Base-by-base conservation (phyloP, 2,888 invertebrate genomes). In the Hofmannophila pseudospretella region DNA sequence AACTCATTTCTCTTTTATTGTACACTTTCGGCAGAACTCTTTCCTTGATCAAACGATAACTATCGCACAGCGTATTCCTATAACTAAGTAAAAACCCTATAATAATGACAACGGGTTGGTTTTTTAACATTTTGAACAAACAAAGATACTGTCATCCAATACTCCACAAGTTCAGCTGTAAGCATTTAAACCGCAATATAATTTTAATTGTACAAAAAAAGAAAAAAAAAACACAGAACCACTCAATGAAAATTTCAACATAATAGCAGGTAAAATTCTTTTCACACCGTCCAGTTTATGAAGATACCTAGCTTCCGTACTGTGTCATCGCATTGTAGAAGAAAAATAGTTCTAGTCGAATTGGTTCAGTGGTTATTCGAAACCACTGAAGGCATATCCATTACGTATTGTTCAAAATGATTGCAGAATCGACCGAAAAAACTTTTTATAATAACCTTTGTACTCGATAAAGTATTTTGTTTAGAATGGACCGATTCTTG, bases 341-440 rank as follows among this genome's bases (percentile, higher is more conserved):
- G 22, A 43, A 42, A 36, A 47, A 50, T 33, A 47, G 45, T 30
- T 45, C 55, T 41, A 41, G 14, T 23, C 36, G 52, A 22, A 31
- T 44, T 65, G 67, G 73, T 34, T 38, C 29, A 3, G 19, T 39
- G 40, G 68, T 65, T 60, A 73, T 74, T 70, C 53, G 66, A 75
- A 73, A 74, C 75, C 76, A 62, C 55, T 67, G 62, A 61, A 64
- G 59, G 66, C 65, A 67, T 81, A 81, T 81, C 82, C 67, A 81
- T 82, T 81, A 81, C 82, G 56, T 41, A 72, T 78, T 82, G 77
- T 77, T 60, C 44, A 57, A 54, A 63, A 63, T 67, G 61, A 71
- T 67, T 72, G 67, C 66, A 50, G 67, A 70, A 66, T 69, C 63
- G 63, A 66, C 52, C 56, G 61, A 66, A 68, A 70, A 62, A 66